Evolutionary conservation across 64 coral and sea anemone genomes (phyloP), one percentile per base, ranked within the genome.

Genomic region (Astreopora myriophthalma): DNA sequence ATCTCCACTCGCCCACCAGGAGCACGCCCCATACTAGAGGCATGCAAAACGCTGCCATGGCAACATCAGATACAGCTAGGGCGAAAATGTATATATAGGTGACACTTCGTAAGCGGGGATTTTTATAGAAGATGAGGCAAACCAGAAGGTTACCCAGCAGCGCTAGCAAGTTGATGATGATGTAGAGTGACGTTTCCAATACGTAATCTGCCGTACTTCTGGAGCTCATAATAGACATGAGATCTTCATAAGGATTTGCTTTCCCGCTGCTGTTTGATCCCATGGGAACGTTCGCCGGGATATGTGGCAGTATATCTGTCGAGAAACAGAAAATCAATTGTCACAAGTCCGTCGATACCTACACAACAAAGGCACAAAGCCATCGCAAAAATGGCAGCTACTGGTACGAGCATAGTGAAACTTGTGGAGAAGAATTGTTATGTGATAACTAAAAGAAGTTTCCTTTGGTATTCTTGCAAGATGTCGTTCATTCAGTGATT

Each of bases 71-170:
- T n/a, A 91, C 17, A 22, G 89, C 89, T 6, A 91, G 38, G 3
- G 89, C 65, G 3, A 84, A 70, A 22, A 91, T 62, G 22, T 91
- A 91, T 1, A 83, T 39, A 32, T 83, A 71, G 2, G 89, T 91
- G 6, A 84, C 44, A 17, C 38, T 84, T 72, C 76, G 76, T 6
- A 91, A 29, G 4, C 64, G 42, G 12, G 75, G 49, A 55, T 72
- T 91, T 36, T 55, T 83, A 22, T 70, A 91, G 33, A 91, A 73
- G n/a, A 73, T 80, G 3, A 66, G 3, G 32, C 89, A 91, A 3
- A 91, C 89, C 2, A 91, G 48, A 17, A 91, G 22, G 17, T 91
- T 91, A n/a, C 89, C 89, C 8, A 91, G 23, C 3, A 91, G n/a
- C 0, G 89, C 77, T 0, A 42, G 51, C 8, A 84, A 16, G 33